Percentiles rank a stretch among this genome's conserved stretches.
phyloP scores from a whole-genome alignment of 2,797 vertebrate genomes.

The Pangasius macronema region DNA sequence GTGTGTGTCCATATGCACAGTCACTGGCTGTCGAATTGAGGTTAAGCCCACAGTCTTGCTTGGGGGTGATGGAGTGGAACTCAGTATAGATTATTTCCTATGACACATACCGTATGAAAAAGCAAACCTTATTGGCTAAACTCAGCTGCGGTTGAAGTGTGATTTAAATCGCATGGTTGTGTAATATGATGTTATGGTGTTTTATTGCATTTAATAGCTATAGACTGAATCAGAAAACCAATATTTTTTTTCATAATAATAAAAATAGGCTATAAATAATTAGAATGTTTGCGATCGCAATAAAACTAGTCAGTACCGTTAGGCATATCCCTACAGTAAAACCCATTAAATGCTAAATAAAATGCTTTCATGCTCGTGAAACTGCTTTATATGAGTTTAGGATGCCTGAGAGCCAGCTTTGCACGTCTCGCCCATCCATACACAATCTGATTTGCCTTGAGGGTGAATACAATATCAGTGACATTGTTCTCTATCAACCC shows the following conservation, averaged over 20 bases:
- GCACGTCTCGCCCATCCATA: background rate
- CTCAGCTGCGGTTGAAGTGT: background rate
- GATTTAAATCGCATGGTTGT: background rate
- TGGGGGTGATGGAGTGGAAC: constrained; percentile 50
- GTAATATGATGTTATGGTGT: background rate
- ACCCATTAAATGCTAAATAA: background rate
- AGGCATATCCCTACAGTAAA: background rate
- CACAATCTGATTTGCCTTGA: background rate
- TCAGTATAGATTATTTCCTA: constrained; percentile 62
- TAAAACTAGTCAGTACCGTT: background rate
- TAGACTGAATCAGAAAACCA: background rate
- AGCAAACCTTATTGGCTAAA: background rate
- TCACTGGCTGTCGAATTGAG: constrained; percentile 26
- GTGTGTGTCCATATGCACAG: background rate
- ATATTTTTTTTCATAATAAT: background rate
- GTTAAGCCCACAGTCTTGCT: constrained; percentile 50
- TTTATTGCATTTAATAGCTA: background rate
- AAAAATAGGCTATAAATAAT: background rate
- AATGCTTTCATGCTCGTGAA: background rate
- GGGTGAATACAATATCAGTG: background rate
- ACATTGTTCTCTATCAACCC: background rate
- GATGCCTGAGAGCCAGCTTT: too few species aligned
- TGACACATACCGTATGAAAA: constrained; percentile 53
- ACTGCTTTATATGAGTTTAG: background rate
- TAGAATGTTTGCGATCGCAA: background rate